Conservation (phyloP, 2,888 invertebrate species). For the Tipula vernalis region DNA sequence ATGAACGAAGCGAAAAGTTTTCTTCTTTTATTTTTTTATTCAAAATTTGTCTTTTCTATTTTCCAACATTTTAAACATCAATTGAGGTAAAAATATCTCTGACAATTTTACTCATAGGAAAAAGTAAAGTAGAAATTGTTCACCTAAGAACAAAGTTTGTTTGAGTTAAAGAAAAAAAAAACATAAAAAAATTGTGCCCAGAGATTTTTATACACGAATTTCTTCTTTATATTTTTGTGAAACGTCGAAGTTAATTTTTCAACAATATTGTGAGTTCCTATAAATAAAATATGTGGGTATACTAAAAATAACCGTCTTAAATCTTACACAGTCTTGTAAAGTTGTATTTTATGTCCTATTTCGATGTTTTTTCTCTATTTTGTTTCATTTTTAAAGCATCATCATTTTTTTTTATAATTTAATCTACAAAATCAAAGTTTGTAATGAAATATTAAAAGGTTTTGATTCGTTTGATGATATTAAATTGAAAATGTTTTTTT, state of each 20-base stretch:
- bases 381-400: not conserved
- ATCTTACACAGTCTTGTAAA: not conserved
- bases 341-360: not conserved
- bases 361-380: not conserved
- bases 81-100: not conserved
- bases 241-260: not conserved
- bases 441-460: not conserved
- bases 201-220: not conserved
- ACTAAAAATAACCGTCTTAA: not conserved
- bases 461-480: not conserved
- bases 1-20: not conserved
- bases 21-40: not conserved
- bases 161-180: no score
- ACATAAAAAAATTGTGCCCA: not conserved
- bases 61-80: not conserved
- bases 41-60: not conserved
- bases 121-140: not conserved
- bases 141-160: not conserved
- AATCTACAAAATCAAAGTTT: not conserved
- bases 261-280: not conserved
- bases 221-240: not conserved
- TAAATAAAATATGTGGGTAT: not conserved
- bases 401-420: not conserved
- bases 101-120: not conserved
- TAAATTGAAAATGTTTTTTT: not conserved